These are phyloP conservation scores for Okapia johnstoni DNA, from an alignment of 2,113 vertebrate genomes.

Conservation along the genomic window DNA sequence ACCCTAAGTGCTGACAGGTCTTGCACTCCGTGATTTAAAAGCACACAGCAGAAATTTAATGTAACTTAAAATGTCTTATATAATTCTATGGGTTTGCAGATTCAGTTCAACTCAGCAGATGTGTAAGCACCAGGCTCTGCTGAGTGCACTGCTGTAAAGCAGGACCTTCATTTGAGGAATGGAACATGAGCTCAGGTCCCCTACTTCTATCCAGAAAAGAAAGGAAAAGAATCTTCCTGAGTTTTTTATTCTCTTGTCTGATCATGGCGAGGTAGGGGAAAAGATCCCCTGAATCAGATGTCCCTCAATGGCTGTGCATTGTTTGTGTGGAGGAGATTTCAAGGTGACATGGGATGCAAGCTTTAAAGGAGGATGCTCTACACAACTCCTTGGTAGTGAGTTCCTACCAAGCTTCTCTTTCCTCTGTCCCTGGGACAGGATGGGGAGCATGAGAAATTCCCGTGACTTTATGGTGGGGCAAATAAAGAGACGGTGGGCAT, in stretches of 20 bases:
- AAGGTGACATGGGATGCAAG: not conserved
- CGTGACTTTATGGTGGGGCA: not conserved
- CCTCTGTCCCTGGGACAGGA: not conserved
- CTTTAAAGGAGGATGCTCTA: not conserved
- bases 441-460: not conserved
- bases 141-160: not conserved
- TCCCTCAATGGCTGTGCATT: not conserved
- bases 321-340: not conserved
- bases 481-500: not conserved
- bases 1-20: conserved; percentile 46
- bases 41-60: conserved; percentile 55
- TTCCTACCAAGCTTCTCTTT: not conserved
- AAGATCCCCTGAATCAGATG: not conserved
- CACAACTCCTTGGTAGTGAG: not conserved
- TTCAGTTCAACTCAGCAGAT: conserved; percentile 24
- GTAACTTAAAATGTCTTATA: conserved; percentile 56
- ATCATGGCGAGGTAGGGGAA: too few species aligned
- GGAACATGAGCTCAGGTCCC: not conserved
- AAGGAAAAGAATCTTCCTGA: not conserved
- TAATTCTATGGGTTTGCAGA: conserved; percentile 37
- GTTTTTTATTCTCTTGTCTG: not conserved
- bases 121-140: not conserved
- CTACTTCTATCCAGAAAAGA: not conserved
- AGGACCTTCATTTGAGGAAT: not conserved
- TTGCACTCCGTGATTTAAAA: conserved; percentile 52